Evolutionary conservation across 2,113 vertebrate species (phyloP).

Genomic region (Nibea albiflora): DNA sequence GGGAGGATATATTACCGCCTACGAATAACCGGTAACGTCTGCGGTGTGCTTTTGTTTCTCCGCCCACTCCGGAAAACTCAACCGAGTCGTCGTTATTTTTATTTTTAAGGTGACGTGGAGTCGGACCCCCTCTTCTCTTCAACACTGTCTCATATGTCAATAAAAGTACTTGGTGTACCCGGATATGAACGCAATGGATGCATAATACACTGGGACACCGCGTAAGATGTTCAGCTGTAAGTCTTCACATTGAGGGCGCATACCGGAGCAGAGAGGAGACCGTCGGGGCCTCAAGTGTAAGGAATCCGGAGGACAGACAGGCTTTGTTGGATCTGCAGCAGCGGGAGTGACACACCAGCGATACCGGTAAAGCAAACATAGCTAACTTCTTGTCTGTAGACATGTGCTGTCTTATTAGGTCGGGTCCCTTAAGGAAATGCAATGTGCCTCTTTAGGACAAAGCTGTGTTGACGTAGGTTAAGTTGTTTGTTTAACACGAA

Average conservation of each 20-base stretch:
- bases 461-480: not conserved
- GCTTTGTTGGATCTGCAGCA: slow-evolving; percentile 56
- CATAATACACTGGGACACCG: not conserved
- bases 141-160: slow-evolving; percentile 24
- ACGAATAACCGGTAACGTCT: not conserved
- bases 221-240: slow-evolving; percentile 45
- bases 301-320: slow-evolving; percentile 48
- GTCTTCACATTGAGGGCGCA: slow-evolving; percentile 40
- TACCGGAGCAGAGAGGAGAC: slow-evolving; percentile 39
- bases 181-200: slow-evolving; percentile 23
- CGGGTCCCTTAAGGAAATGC: not conserved
- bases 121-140: slow-evolving; percentile 36
- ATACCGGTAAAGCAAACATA: not conserved
- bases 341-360: slow-evolving; percentile 12
- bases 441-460: not conserved
- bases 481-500: not conserved
- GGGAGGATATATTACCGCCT: rapidly evolving
- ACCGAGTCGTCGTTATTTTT: slow-evolving; percentile 72
- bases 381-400: not conserved
- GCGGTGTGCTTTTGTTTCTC: slow-evolving; percentile 59
- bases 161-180: slow-evolving; percentile 49
- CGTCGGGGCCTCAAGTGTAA: slow-evolving; percentile 67
- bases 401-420: not conserved
- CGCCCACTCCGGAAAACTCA: slow-evolving; percentile 82
- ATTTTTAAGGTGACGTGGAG: slow-evolving; percentile 83